Base-by-base conservation (phyloP, 2,797 vertebrate genomes). In the Urocyon cinereoargenteus region DNA sequence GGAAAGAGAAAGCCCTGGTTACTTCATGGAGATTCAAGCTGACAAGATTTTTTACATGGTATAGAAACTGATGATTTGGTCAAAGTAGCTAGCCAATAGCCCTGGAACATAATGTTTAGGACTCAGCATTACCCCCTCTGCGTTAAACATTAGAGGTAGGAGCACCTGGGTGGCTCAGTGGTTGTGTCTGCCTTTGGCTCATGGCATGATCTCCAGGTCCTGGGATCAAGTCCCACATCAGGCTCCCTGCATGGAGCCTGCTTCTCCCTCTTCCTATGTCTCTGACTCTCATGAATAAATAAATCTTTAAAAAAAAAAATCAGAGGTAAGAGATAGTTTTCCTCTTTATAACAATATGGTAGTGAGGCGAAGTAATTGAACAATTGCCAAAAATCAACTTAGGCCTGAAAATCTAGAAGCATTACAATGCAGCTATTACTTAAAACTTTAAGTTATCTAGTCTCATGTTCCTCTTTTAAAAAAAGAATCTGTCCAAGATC, bases 301-400 rank as follows among this genome's bases (percentile, higher is more conserved):
- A 45, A 45, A 45, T 45, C 40, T 45, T 45, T 45, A 45, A 45
- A 45, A 45, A 45, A 45, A 40, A 45, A 45, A 45, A 45, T 66
- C 68, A 92, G 91, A 97, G 84, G 75, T 93, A 97, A 79, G 96
- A 94, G 91, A 93, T 53, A 97, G 95, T 96, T 57, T 55, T 70
- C 66, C 68, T 93, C 94, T 98, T 98, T 98, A 75, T 84, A 96
- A 96, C 94, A 98, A 98, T 92, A 92, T 94, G 92, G 62, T 86
- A 95, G 97, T 92, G 91, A 98, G 68, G 97, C 93, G 97, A 97
- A 86, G 93, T 88, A 94, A 98, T 77, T 90, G 86, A 97, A 94
- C 12, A 92, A 86, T 36, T 96, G 36, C 94, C 81, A 93, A 95
- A 90, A 90, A 92, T 88, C 91, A 98, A 98, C 84, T 95, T 90